Base-by-base conservation (phyloP, 2,888 invertebrate species). In the Apotomis capreana region DNA sequence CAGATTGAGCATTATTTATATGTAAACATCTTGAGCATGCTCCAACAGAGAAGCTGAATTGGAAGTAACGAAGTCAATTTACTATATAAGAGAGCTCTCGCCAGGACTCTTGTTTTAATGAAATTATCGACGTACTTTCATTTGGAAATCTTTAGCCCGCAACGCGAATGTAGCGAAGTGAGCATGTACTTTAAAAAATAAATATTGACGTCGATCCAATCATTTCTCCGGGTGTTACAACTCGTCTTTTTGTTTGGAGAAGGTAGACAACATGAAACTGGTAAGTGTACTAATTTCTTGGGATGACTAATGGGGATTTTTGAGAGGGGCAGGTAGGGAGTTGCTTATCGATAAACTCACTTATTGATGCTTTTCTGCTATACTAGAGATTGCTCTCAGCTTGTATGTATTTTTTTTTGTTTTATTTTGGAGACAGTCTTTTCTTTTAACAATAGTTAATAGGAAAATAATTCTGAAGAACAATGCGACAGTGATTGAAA, bases 41-140 rank as follows among this genome's bases (percentile, higher is more conserved):
- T 72, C 58, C 37, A 69, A 68, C 68, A 67, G 52, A 65, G 76
- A 74, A 76, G 76, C 76, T 72, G 74, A 69, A 71, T 77, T 77
- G 78, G 74, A 76, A 76, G 76, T 80, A 80, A 80, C 74, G 77
- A 79, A 73, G 74, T 78, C 76, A 77, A 75, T 77, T 70, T 70
- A 15, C 67, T 68, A 49, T 52, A 74, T 70, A 70, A 74, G 65
- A 57, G 65, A 57, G 70, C 65, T 58, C 69, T 73, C 65, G 62
- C 52, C 72, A 65, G 64, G 74, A 71, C 69, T 71, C 59, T 74
- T 74, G 77, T 78, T 78, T 75, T 78, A 80, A 81, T 77, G 77
- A 77, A 77, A 79, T 81, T 78, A 79, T 80, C 78, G 79, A 78
- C 75, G 76, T 76, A 75, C 78, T 77, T 75, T 73, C 74, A 63